Evolutionary conservation across 2,888 invertebrate genomes (phyloP), one percentile per base, ranked within the genome.

Genomic region (Lithodes maja): DNA sequence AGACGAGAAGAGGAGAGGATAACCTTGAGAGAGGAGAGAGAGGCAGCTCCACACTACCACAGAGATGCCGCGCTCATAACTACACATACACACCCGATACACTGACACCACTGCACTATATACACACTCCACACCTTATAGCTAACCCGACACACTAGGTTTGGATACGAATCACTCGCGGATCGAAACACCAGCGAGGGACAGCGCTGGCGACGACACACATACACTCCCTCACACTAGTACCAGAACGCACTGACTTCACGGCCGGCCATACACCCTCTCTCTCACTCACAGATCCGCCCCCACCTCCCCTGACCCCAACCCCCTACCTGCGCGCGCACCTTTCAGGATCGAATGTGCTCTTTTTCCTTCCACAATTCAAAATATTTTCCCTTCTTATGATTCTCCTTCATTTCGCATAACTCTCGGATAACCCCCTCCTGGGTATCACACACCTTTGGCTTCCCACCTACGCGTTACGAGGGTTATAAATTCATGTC

Each of bases 1-100:
- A 71, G 71, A 71, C 71, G 71, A 71, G 71, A n/a, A 71, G 71
- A 71, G 71, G 71, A 71, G 71, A 71, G 71, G 71, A 71, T 71
- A 71, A 71, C 71, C 71, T 71, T 71, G 71, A 71, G 71, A 71
- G 71, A 71, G 71, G 55, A 55, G 61, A 61, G 61, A 61, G 61
- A 61, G 61, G 61, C 61, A 71, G 71, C 15, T 5, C n/a, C 71
- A 61, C 9, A 17, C 71, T 71, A 71, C 71, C 71, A 71, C 71
- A n/a, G 71, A 71, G 71, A 71, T 71, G 71, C 71, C 71, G 71
- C 71, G 71, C 71, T 71, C 71, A 71, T 71, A 71, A 71, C 71
- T n/a, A 33, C 12, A 71, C 71, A 71, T 17, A n/a, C 71, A 5
- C 17, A 17, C 71, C 17, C 5, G 15, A 71, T 2, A 71, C 71